These are phyloP conservation scores for Pachypanchax playfairii DNA, from an alignment of 2,113 vertebrate species.

Conservation along the genomic window DNA sequence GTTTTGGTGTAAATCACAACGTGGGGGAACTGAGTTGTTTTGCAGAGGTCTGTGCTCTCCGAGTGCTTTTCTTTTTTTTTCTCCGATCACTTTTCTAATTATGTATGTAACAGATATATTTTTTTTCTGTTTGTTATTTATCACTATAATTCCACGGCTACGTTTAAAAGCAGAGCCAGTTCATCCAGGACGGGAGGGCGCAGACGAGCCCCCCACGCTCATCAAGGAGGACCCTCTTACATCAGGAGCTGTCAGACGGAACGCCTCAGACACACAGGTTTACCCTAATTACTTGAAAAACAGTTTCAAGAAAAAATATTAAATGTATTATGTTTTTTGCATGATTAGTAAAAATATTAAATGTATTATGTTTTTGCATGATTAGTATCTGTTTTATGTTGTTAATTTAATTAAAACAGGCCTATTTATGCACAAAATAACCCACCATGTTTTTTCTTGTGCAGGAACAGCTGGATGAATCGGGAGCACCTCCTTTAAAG, in stretches of 20 bases:
- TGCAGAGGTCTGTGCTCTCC: no score
- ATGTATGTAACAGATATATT: no score
- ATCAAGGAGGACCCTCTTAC: conserved; percentile 92
- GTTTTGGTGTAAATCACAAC: no score
- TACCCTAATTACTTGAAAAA: not conserved
- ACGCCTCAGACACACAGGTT: conserved; percentile 64
- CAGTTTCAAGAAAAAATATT: not conserved
- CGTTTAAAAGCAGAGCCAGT: conserved; percentile 83
- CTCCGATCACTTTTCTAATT: no score
- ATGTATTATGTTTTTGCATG: not conserved
- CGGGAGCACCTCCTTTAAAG: conserved; percentile 88
- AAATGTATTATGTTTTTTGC: no score
- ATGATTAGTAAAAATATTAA: not conserved
- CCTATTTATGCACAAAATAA: not conserved
- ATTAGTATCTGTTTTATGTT: not conserved
- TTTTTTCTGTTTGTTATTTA: not conserved
- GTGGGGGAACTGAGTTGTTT: no score
- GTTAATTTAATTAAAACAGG: no score
- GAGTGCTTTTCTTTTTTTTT: no score
- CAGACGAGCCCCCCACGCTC: conserved; percentile 96
- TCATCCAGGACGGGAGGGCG: conserved; percentile 87
- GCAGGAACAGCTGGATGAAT: conserved; percentile 85
- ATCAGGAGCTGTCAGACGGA: conserved; percentile 51
- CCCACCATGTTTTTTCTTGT: conserved; percentile 18
- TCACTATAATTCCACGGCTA: not conserved